Conservation (phyloP, 2,797 vertebrate genomes). For the Sebastes matsubarae region DNA sequence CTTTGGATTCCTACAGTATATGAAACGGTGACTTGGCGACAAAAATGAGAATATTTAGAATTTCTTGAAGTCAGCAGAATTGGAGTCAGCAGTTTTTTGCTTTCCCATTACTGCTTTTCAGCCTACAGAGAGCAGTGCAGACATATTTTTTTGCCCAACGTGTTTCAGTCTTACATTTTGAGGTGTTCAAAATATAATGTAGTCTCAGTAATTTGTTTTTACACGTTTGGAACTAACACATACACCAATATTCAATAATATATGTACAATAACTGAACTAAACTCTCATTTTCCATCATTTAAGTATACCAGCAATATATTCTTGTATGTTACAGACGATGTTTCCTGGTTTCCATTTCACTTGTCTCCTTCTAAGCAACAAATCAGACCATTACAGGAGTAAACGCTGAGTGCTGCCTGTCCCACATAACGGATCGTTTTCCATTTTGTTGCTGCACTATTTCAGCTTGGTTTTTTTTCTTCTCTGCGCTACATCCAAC, state of each 20-base stretch:
- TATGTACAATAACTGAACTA: background rate
- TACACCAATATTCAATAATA: background rate
- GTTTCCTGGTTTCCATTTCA: background rate
- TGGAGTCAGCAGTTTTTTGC: background rate
- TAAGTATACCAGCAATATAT: background rate
- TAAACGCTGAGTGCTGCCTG: background rate
- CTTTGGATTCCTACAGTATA: background rate
- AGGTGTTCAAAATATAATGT: background rate
- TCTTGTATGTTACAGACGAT: background rate
- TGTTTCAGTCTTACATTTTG: background rate
- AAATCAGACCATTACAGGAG: background rate
- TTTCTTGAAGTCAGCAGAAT: background rate
- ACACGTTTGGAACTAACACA: background rate
- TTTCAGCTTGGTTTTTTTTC: background rate
- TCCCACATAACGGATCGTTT: slow-evolving; percentile 10
- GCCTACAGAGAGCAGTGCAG: background rate
- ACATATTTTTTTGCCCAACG: background rate
- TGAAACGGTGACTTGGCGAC: background rate
- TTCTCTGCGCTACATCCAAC: background rate
- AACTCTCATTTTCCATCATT: background rate
- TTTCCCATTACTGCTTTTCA: background rate
- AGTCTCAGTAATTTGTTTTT: slow-evolving; percentile 13
- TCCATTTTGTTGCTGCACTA: background rate
- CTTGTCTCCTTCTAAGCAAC: background rate
- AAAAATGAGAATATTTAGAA: background rate